Base-by-base conservation (phyloP, 2,113 vertebrate species). In the Meleagris gallopavo region DNA sequence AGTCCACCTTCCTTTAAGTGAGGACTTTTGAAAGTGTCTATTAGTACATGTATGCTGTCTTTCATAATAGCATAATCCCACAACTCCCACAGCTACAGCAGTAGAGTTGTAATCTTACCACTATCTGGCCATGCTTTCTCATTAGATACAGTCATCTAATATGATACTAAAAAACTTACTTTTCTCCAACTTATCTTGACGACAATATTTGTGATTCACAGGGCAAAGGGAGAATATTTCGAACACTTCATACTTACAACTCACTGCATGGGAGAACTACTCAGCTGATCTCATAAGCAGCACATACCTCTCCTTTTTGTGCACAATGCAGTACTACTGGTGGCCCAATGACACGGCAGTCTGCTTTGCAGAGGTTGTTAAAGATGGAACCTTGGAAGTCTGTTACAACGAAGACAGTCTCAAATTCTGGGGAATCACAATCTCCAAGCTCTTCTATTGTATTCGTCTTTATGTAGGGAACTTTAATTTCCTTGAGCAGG, bases 311-410 rank as follows among this genome's bases (percentile, higher is more conserved):
- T 86, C 98, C 97, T 92, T 97, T 99, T 1, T 97, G 97, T 10
- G 98, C 98, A 96, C 98, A 99, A 74, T 97, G 98, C 93, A 99
- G 96, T 43, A 99, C 92, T 13, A 99, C 97, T 7, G 99, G 98
- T 27, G 99, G 99, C 8, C 99, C 99, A 18, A 99, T 48, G 38
- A 99, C 98, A 76, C 99, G 98, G 96, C 98, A 98, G 11, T 99
- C 98, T 4, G 96, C 97, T 92, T 98, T 99, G 96, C 98, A 97
- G 77, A 99, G 98, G 62, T 98, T 98, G 89, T 40, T 97, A 77
- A 98, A 99, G 74, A 98, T 69, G 14, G 98, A 93, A 87, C 97
- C 97, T 86, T 98, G 96, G 85, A 99, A 99, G 95, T 99, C 98
- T 54, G 94, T 91, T 24, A 99, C 97, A 83, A 99, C 95, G 2